phyloP scores from a whole-genome alignment of 2,797 vertebrate genomes.

The Dendrocincla fuliginosa region DNA sequence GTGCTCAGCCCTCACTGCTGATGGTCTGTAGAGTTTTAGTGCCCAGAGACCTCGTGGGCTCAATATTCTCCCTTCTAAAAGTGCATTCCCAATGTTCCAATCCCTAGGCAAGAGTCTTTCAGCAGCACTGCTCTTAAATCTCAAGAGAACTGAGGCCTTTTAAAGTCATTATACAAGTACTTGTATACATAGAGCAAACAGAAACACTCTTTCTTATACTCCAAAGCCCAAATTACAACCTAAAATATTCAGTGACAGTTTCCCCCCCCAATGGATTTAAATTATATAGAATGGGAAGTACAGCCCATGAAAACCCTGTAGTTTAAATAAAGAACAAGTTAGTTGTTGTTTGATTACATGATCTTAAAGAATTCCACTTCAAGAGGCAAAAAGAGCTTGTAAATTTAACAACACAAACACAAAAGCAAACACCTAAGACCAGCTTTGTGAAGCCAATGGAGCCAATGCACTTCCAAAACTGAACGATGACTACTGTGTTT shows the following conservation, averaged over 20 bases:
- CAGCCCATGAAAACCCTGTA: not conserved
- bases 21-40: not conserved
- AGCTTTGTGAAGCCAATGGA: not conserved
- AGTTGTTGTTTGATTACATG: not conserved
- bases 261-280: fast-evolving
- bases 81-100: not conserved
- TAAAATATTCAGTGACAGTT: not conserved
- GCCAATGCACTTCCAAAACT: not conserved
- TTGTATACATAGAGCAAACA: not conserved
- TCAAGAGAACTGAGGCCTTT: not conserved
- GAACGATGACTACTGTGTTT: fast-evolving
- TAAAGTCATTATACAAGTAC: not conserved
- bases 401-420: not conserved
- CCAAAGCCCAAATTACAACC: not conserved
- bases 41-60: not conserved
- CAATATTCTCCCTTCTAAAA: not conserved
- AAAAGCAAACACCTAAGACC: not conserved
- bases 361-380: not conserved
- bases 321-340: not conserved
- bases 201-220: not conserved
- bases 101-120: not conserved
- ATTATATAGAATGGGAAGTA: not conserved
- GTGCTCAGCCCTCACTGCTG: not conserved
- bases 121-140: not conserved
- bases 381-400: not conserved